Conservation (phyloP, 2,113 vertebrate species). For the Serinus canaria region DNA sequence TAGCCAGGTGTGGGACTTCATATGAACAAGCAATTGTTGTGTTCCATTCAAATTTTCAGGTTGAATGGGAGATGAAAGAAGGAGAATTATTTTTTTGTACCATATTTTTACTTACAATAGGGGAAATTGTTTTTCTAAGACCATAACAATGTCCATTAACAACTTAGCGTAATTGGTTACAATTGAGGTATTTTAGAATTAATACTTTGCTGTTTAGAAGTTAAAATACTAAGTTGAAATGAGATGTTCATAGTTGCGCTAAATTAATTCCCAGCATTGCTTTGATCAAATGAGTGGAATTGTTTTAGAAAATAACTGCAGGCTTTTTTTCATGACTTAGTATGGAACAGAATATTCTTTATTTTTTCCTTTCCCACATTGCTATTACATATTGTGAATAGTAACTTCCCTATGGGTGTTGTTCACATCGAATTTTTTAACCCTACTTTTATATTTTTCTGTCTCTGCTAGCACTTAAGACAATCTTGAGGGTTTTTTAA, state of each 20-base stretch:
- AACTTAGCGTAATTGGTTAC: background rate
- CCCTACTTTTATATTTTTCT: background rate
- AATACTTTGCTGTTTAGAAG: background rate
- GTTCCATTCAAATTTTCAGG: background rate
- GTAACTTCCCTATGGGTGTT: background rate
- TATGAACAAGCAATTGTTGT: background rate
- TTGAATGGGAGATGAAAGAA: background rate
- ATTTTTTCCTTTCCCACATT: background rate
- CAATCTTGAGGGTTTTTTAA: background rate
- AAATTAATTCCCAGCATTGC: background rate
- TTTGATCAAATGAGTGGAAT: background rate
- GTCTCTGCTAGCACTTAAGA: background rate
- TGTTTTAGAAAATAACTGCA: slow-evolving; percentile 2
- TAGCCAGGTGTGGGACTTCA: background rate
- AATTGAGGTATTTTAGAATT: background rate
- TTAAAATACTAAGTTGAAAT: background rate
- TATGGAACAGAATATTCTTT: background rate
- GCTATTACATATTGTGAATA: background rate
- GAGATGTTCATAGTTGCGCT: background rate
- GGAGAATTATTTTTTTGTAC: background rate
- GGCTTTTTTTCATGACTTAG: background rate
- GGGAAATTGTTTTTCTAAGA: background rate
- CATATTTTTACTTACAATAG: background rate
- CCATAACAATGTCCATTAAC: background rate
- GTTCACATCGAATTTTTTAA: background rate